Evolutionary conservation across 2,797 vertebrate genomes (phyloP).

Genomic region (Notamacropus eugenii): DNA sequence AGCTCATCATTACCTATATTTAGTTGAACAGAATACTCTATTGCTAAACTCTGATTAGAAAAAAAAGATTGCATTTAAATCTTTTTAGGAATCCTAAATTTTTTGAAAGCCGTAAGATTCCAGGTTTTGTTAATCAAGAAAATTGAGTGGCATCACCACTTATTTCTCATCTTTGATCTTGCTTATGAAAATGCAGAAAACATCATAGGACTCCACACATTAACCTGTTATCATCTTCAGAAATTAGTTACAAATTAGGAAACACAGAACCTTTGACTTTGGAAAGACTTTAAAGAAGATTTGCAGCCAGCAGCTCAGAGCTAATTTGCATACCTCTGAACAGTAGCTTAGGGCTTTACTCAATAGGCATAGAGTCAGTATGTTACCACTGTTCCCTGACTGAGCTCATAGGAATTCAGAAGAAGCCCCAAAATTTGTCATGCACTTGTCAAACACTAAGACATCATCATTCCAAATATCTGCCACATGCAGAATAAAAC

Average conservation of each 20-base stretch:
- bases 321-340: background rate
- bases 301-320: conserved; percentile 29
- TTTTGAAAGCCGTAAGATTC: conserved; percentile 24
- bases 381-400: background rate
- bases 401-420: background rate
- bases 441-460: conserved; percentile 14
- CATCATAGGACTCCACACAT: conserved; percentile 15
- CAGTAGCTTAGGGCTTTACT: background rate
- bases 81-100: background rate
- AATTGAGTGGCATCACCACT: background rate
- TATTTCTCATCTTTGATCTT: conserved; percentile 55
- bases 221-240: conserved; percentile 35
- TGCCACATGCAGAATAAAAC: conserved; percentile 2
- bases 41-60: background rate
- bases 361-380: conserved; percentile 4
- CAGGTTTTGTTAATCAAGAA: background rate
- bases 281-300: conserved; percentile 26
- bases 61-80: background rate
- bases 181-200: background rate
- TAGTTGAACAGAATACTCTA: background rate
- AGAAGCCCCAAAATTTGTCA: background rate
- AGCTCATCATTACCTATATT: background rate
- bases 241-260: conserved; percentile 50
- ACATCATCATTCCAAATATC: background rate
- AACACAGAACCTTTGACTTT: conserved; percentile 11